These are phyloP conservation scores for Metacarcinus magister DNA, from an alignment of 2,888 invertebrate genomes.

Conservation along the genomic window DNA sequence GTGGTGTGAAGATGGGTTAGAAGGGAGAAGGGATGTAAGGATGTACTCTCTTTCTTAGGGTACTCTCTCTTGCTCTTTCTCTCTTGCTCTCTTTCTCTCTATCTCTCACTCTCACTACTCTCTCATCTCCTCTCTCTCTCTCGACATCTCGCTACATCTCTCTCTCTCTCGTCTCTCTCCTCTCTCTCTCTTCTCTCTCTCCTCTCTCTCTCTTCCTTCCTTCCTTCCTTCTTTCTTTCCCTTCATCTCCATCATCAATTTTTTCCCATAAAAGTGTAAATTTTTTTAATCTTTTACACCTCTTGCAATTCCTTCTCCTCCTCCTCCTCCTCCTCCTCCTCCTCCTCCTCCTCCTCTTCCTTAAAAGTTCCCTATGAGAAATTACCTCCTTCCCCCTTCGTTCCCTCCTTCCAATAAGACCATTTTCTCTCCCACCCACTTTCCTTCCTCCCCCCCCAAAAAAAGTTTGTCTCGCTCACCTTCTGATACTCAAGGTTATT, in stretches of 20 bases:
- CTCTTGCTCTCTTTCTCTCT: not conserved
- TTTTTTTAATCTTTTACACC: not conserved
- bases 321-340: not conserved
- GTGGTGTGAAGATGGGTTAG: too few relatives aligned
- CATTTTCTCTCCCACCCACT: too few relatives aligned
- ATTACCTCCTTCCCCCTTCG: not conserved
- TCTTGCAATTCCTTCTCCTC: not conserved
- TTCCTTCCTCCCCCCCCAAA: too few relatives aligned
- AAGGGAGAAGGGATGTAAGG: too few relatives aligned
- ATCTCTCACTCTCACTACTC: too few relatives aligned
- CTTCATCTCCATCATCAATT: too few relatives aligned
- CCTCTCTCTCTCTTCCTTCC: not conserved
- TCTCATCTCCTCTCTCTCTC: not conserved
- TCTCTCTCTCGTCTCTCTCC: not conserved
- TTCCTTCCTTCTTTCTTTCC: not conserved
- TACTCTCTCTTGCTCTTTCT: not conserved
- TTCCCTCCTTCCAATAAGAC: not conserved
- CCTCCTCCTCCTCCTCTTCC: not conserved
- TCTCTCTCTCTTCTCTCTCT: not conserved
- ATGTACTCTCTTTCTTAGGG: not conserved
- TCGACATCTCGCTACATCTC: too few relatives aligned
- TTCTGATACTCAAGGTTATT: too few relatives aligned
- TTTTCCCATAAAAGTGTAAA: not conserved
- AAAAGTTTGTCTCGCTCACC: too few relatives aligned
- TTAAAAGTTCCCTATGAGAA: too few relatives aligned